Evolutionary conservation across 2,888 invertebrate genomes (phyloP), one percentile per base, ranked within the genome.

Genomic region (Acronicta alni): DNA sequence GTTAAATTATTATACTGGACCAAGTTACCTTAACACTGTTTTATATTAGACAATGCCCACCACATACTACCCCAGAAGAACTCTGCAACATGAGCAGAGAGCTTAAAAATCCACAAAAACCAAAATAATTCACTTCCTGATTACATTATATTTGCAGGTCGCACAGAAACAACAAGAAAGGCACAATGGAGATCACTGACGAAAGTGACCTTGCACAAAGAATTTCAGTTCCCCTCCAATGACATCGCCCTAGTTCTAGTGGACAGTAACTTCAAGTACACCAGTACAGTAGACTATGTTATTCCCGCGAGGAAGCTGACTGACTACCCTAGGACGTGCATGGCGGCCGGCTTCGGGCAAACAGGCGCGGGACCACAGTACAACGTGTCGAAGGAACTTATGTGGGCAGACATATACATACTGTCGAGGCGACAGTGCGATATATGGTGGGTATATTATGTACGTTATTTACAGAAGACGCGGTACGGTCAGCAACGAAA

Each of bases 231-330:
- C 43, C 86, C 86, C 0, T 7, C 54, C 0, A 72, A 88, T 58
- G 90, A 90, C 47, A 87, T 91, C 18, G 89, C 90, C 0, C n/a
- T 90, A 2, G 67, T 85, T 0, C 73, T 77, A 20, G 75, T 84
- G 0, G 49, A 82, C 8, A 17, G 14, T 0, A 45, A 63, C 0
- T 88, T 84, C 80, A 48, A 63, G 8, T 87, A 75, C 42, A 72
- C 74, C 0, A 54, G 57, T 0, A 73, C 64, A 0, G 86, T 89
- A 0, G 66, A 82, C 54, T 83, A 63, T 10, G 78, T 84, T 0
- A 53, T 57, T 0, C 67, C 75, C 0, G 88, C 87, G 0, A 70
- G 43, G 0, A 67, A 20, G 3, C 60, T 55, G 0, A 64, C 54
- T 0, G 87, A 90, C 57, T 88, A 89, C 37, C 61, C 71, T 0